These are phyloP conservation scores for Oryzias dopingdopingensis DNA, from an alignment of 2,797 vertebrate genomes.

Conservation along the genomic window DNA sequence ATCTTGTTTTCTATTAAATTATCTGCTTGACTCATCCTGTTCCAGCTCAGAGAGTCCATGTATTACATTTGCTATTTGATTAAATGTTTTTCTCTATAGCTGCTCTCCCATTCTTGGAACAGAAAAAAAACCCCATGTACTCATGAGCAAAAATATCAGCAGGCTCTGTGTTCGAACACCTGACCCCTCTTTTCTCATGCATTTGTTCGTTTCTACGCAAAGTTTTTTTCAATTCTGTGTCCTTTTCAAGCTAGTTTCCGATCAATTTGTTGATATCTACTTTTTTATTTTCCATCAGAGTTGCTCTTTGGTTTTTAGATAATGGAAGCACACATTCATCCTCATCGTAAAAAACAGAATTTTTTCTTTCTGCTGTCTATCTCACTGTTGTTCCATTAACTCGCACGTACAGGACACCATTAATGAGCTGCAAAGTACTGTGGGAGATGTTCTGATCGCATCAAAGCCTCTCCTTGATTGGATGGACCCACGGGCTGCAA, in stretches of 20 bases:
- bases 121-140: slow-evolving; percentile 7
- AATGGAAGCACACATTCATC: too few relatives aligned
- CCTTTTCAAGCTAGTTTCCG: too few relatives aligned
- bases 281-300: slow-evolving; percentile 1
- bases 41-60: slow-evolving; percentile 1
- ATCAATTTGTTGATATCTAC: too few relatives aligned
- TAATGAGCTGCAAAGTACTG: slow-evolving; percentile 41
- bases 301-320: too few relatives aligned
- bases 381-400: not conserved
- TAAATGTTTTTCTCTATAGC: slow-evolving; percentile 24
- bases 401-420: slow-evolving; percentile 58
- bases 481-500: slow-evolving; percentile 40
- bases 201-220: slow-evolving; percentile 1
- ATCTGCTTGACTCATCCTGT: slow-evolving; percentile 23
- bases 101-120: slow-evolving; percentile 18
- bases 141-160: slow-evolving; percentile 21
- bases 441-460: slow-evolving; percentile 45
- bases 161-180: not conserved
- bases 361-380: too few relatives aligned
- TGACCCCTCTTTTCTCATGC: not conserved
- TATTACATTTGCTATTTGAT: slow-evolving; percentile 25
- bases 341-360: too few relatives aligned
- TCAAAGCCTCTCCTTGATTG: slow-evolving; percentile 60
- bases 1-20: slow-evolving; percentile 16
- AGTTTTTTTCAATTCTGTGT: not conserved